phyloP scores from a whole-genome alignment of 2,888 invertebrate genomes.

The Andrena chrysosceles region DNA sequence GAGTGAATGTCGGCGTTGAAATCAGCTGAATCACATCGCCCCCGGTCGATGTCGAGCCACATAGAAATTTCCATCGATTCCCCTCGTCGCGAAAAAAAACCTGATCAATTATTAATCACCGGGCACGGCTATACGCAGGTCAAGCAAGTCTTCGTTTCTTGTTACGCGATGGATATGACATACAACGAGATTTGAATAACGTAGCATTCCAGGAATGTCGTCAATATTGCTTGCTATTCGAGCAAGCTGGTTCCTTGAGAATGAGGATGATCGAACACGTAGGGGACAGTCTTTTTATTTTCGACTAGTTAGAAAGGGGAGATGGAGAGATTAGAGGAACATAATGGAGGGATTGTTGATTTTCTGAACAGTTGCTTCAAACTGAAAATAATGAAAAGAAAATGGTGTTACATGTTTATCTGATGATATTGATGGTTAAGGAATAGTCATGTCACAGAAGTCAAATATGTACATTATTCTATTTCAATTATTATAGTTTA shows the following conservation, averaged over 20 bases:
- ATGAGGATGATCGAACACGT: no score
- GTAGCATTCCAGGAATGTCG: neutral
- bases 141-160: constrained; percentile 9
- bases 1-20: constrained; percentile 8
- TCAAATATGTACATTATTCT: no score
- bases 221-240: neutral
- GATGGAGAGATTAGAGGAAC: no score
- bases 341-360: no score
- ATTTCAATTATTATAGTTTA: no score
- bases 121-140: constrained; percentile 8
- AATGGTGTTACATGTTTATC: no score
- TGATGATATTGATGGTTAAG: no score
- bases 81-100: neutral
- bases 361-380: no score
- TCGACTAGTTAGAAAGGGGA: no score
- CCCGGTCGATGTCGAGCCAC: neutral
- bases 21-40: constrained; percentile 5
- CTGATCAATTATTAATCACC: constrained; percentile 47
- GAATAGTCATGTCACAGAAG: no score
- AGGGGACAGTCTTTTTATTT: no score
- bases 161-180: neutral
- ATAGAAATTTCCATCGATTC: constrained; percentile 49
- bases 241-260: neutral
- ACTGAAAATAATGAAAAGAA: no score
- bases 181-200: neutral